phyloP scores from a whole-genome alignment of 92 coral and sea anemone genomes.

The Siderastrea siderea region DNA sequence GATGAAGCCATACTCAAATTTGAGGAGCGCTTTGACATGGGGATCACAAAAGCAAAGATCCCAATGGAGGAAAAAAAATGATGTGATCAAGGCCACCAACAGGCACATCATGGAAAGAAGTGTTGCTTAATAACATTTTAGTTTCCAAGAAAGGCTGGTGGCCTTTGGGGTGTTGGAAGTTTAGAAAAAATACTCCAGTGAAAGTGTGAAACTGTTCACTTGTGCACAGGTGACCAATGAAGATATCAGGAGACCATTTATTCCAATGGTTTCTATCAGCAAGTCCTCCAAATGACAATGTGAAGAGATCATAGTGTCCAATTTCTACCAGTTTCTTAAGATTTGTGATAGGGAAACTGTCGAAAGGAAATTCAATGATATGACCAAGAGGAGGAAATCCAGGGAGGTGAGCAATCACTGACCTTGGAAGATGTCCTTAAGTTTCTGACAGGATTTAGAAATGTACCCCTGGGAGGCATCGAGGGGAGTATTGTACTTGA shows the following conservation, averaged over 20 bases:
- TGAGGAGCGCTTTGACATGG: constrained; percentile 68
- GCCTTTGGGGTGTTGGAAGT: constrained; percentile 61
- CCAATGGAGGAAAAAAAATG: constrained; percentile 41
- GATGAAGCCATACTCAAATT: constrained; percentile 38
- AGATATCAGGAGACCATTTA: constrained; percentile 53
- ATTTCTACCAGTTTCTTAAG: constrained; percentile 61
- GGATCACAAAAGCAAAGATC: constrained; percentile 48
- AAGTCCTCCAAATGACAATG: constrained; percentile 45
- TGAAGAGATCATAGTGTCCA: constrained; percentile 53
- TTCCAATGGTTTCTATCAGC: constrained; percentile 11
- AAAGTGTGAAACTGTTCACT: constrained; percentile 43
- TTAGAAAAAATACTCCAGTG: constrained; percentile 30
- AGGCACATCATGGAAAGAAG: constrained; percentile 47
- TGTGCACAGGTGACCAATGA: constrained; percentile 25
- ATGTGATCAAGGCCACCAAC: constrained; percentile 21
- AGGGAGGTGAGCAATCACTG: background rate
- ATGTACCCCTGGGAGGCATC: constrained; percentile 39
- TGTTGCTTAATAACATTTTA: constrained; percentile 46
- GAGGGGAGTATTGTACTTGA: constrained; percentile 54
- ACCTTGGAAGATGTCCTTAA: constrained; percentile 56
- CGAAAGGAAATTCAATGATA: constrained; percentile 37
- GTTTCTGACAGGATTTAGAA: constrained; percentile 42
- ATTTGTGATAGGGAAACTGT: constrained; percentile 42
- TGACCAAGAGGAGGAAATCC: background rate
- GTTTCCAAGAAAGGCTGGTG: constrained; percentile 64